phyloP scores from a whole-genome alignment of 1,140 invertebrate genomes.

The Reticulitermes speratus region DNA sequence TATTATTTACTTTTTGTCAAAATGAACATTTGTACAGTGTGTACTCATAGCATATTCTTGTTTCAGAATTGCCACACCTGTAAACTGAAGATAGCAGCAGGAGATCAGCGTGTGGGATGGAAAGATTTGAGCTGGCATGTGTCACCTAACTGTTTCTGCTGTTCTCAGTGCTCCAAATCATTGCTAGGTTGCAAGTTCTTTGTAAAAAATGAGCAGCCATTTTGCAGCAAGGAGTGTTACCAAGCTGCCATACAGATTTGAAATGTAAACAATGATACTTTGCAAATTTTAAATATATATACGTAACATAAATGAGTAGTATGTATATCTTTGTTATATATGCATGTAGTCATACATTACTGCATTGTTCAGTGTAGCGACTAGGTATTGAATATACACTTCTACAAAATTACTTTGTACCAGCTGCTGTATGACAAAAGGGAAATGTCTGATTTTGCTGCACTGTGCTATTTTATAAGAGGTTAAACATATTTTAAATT shows the following conservation, averaged over 20 bases:
- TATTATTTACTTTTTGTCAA: neutral
- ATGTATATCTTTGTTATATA: no score
- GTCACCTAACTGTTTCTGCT: slow-evolving; percentile 71
- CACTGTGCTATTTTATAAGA: no score
- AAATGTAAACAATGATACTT: slow-evolving; percentile 69
- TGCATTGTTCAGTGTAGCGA: no score
- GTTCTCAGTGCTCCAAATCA: slow-evolving; percentile 67
- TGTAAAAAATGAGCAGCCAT: slow-evolving; percentile 65
- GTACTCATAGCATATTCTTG: no score
- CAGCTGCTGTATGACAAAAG: no score
- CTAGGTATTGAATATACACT: no score
- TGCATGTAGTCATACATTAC: no score
- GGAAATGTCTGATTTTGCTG: no score
- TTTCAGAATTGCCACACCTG: slow-evolving; percentile 69
- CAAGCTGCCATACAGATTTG: slow-evolving; percentile 50
- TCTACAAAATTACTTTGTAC: no score
- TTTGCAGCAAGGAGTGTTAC: slow-evolving; percentile 56
- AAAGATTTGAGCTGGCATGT: slow-evolving; percentile 78
- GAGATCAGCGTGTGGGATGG: slow-evolving; percentile 73
- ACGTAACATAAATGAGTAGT: no score
- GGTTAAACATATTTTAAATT: no score
- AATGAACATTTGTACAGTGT: slow-evolving; percentile 4
- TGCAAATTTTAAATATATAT: no score
- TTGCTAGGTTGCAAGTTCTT: slow-evolving; percentile 53
- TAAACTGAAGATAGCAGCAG: slow-evolving; percentile 66